A percentile compares a stretch with the other conserved stretches of the same genome.
Conservation (phyloP, 2,888 invertebrate species). For the Girardia tigrina region DNA sequence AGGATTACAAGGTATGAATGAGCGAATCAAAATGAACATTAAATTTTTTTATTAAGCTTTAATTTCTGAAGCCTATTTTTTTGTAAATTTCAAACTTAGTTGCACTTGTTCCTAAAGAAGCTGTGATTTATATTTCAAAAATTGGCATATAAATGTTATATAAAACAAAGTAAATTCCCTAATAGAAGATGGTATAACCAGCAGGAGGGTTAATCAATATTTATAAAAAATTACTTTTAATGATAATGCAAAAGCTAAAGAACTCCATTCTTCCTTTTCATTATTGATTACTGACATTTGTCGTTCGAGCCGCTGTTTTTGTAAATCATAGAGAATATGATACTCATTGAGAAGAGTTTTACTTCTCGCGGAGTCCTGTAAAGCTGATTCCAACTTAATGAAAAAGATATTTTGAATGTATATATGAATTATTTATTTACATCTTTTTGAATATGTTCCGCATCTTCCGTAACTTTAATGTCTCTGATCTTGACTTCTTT, state of each 20-base stretch:
- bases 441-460: conserved; percentile 2
- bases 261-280: conserved; percentile 20
- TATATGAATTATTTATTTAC: not conserved
- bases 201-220: no score
- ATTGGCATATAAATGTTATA: no score
- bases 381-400: not conserved
- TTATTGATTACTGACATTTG: not conserved
- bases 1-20: no score
- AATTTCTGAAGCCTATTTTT: no score
- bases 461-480: not conserved
- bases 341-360: not conserved
- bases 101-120: no score
- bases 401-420: not conserved
- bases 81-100: no score
- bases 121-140: no score
- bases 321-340: not conserved
- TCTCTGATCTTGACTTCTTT: not conserved
- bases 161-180: no score
- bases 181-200: no score
- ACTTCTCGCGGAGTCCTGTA: not conserved
- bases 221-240: not conserved
- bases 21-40: no score
- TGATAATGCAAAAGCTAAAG: not conserved
- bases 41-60: no score
- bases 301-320: not conserved